Percentiles rank a stretch among this genome's conserved stretches.
These are phyloP conservation scores for Elgaria multicarinata DNA, from an alignment of 2,113 vertebrate genomes.

Conservation along the genomic window DNA sequence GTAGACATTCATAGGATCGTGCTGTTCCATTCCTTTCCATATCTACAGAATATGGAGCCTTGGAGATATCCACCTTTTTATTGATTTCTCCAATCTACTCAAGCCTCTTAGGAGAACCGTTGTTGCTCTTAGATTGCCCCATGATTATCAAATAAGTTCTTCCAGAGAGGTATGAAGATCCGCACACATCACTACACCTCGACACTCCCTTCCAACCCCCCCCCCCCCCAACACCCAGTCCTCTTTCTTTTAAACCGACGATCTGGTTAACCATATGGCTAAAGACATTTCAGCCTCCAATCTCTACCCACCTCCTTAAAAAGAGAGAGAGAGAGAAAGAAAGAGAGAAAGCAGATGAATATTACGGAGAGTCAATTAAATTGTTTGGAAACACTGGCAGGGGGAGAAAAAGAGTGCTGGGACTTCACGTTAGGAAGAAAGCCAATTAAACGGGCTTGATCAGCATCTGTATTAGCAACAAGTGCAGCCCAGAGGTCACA, in stretches of 20 bases:
- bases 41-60: background rate
- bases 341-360: slow-evolving; percentile 53
- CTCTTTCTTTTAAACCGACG: background rate
- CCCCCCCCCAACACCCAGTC: too few species aligned
- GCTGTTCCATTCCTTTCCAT: background rate
- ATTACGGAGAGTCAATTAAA: slow-evolving; percentile 74
- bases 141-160: background rate
- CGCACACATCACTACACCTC: background rate
- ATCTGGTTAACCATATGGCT: background rate
- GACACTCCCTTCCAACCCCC: background rate
- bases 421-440: slow-evolving; percentile 68
- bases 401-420: background rate
- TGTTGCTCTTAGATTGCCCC: background rate
- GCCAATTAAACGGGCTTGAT: slow-evolving; percentile 82
- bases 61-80: background rate
- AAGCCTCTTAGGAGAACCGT: background rate
- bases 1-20: background rate
- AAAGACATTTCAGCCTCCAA: background rate
- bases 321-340: background rate
- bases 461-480: slow-evolving; percentile 76
- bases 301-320: background rate
- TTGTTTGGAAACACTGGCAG: slow-evolving; percentile 75
- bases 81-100: background rate
- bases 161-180: background rate
- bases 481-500: slow-evolving; percentile 80